Conservation (phyloP, 2,113 vertebrate species). For the Tragelaphus buxtoni region DNA sequence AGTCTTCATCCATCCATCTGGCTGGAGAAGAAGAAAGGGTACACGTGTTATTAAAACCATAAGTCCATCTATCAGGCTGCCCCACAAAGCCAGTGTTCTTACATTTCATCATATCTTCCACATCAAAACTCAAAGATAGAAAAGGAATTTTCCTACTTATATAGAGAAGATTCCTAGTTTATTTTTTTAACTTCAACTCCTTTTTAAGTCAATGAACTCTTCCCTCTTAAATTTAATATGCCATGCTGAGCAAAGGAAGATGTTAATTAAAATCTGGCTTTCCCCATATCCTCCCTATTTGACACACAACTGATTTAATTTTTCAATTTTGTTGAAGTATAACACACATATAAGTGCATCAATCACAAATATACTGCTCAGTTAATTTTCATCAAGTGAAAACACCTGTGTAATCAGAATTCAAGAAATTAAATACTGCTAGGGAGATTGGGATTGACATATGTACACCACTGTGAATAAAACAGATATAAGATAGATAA, state of each 20-base stretch:
- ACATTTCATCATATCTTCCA: neutral
- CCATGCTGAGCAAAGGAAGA: neutral
- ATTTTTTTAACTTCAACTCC: neutral
- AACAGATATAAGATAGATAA: neutral
- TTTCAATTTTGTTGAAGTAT: neutral
- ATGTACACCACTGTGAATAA: neutral
- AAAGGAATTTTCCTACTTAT: neutral
- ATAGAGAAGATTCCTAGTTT: neutral
- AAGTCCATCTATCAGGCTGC: neutral
- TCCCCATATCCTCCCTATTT: neutral
- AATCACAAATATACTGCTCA: neutral
- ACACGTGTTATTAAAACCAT: neutral
- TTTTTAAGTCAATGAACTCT: neutral
- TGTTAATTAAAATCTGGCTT: neutral
- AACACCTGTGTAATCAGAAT: neutral
- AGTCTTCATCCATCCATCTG: neutral
- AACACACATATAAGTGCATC: neutral
- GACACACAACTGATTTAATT: neutral
- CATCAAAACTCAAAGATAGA: neutral
- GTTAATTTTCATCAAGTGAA: neutral
- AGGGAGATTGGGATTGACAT: neutral
- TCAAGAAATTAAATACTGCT: neutral
- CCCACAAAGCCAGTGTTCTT: neutral
- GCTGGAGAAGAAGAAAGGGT: neutral
- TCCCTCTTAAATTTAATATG: neutral